phyloP scores from a whole-genome alignment of 2,888 invertebrate genomes.

The Xanthia icteritia region DNA sequence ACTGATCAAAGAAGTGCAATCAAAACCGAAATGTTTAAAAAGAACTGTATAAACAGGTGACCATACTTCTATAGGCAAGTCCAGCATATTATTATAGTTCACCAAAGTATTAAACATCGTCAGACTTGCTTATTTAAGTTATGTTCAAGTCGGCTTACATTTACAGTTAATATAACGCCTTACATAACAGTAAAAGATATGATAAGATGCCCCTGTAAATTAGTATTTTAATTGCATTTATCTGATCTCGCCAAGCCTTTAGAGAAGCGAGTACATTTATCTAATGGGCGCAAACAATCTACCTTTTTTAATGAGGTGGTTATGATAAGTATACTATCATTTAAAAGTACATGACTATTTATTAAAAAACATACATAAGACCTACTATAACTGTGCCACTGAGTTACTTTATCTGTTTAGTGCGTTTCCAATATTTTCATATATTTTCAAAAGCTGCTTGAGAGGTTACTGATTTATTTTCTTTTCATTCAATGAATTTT shows the following conservation, averaged over 20 bases:
- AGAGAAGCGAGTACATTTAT: slow-evolving; percentile 52
- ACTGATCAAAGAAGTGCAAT: background rate
- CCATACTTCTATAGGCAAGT: background rate
- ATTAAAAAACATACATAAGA: background rate
- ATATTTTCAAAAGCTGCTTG: background rate
- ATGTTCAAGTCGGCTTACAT: slow-evolving; percentile 2
- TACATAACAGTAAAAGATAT: slow-evolving; percentile 41
- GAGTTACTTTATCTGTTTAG: background rate
- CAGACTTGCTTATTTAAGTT: background rate
- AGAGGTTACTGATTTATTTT: background rate
- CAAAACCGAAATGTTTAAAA: background rate
- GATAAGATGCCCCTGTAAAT: slow-evolving; percentile 60
- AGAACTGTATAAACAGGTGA: background rate
- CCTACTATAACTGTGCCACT: background rate
- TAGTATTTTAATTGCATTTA: slow-evolving; percentile 65
- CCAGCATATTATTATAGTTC: background rate
- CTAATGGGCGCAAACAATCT: slow-evolving; percentile 55
- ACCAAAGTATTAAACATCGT: background rate
- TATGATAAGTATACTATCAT: slow-evolving; percentile 7
- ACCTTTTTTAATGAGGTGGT: slow-evolving; percentile 35
- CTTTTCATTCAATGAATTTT: background rate
- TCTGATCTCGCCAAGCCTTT: slow-evolving; percentile 62
- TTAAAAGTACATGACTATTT: background rate
- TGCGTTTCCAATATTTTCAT: background rate
- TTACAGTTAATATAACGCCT: slow-evolving; percentile 42